phyloP scores from a whole-genome alignment of 2,113 vertebrate species.

The Phycodurus eques region DNA sequence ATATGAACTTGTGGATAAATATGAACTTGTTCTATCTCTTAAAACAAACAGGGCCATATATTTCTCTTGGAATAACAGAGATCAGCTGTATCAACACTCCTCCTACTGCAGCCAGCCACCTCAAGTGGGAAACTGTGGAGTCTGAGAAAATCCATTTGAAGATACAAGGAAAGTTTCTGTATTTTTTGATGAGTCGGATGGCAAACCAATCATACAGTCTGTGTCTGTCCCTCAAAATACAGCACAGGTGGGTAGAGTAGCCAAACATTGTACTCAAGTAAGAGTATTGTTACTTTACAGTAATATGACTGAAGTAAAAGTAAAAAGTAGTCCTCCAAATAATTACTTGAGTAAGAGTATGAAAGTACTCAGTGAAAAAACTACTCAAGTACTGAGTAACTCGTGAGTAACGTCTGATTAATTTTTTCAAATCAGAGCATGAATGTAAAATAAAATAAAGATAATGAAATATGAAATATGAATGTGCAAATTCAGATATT shows the following conservation, averaged over 20 bases:
- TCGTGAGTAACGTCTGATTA: no score
- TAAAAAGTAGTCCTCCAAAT: no score
- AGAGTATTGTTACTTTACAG: no score
- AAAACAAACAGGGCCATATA: constrained; percentile 77
- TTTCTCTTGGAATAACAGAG: constrained; percentile 72
- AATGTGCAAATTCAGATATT: no score
- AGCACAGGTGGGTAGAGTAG: background rate
- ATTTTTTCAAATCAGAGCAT: no score
- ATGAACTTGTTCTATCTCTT: constrained; percentile 72
- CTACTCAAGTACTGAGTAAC: no score
- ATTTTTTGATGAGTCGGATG: constrained; percentile 11
- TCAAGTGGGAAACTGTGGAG: constrained; percentile 55
- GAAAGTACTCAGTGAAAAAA: no score
- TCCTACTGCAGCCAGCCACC: constrained; percentile 69
- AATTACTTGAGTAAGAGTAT: no score
- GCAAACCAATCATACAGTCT: constrained; percentile 10
- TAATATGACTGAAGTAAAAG: no score
- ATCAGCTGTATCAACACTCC: constrained; percentile 80
- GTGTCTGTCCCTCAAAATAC: background rate
- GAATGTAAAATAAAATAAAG: no score
- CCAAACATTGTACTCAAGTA: background rate
- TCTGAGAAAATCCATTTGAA: constrained; percentile 44
- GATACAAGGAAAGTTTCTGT: constrained; percentile 26
- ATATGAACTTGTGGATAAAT: constrained; percentile 80
- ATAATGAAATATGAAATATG: no score